Percentiles rank a stretch among this genome's conserved stretches.
These are phyloP conservation scores for Scolanthus callimorphus DNA, from an alignment of 92 coral and sea anemone species.

Conservation along the genomic window DNA sequence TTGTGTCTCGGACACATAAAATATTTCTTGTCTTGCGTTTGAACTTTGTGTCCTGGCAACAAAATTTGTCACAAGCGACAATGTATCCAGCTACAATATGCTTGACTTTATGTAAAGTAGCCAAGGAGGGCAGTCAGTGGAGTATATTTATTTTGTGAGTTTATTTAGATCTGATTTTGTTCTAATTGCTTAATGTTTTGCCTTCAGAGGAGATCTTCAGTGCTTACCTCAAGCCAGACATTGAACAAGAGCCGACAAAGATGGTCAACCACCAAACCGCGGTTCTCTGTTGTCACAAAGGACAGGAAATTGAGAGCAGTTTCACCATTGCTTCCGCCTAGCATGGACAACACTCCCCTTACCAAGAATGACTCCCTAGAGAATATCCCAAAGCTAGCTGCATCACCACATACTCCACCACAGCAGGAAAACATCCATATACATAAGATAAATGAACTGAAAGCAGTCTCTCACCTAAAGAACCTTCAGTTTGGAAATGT, in stretches of 20 bases:
- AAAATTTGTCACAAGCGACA: too few species aligned
- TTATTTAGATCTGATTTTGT: too few species aligned
- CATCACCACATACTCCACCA: background rate
- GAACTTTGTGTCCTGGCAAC: too few species aligned
- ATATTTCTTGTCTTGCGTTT: too few species aligned
- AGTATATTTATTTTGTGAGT: too few species aligned
- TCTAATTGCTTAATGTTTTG: background rate
- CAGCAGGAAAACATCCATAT: background rate
- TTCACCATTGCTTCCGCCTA: background rate
- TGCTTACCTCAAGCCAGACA: constrained; percentile 18
- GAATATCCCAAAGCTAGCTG: too few species aligned
- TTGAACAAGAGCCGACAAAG: constrained; percentile 1
- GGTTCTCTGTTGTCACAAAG: constrained; percentile 19
- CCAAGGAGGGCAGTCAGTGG: too few species aligned
- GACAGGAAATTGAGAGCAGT: background rate
- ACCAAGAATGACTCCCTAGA: background rate
- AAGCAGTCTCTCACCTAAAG: background rate
- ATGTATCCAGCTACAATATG: too few species aligned
- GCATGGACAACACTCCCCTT: background rate
- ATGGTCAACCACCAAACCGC: constrained; percentile 4
- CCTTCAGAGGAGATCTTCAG: constrained; percentile 23
- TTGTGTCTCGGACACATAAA: too few species aligned
- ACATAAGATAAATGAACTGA: too few species aligned
- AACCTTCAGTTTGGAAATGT: constrained; percentile 10
- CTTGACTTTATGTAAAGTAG: too few species aligned